These are phyloP conservation scores for Leptinotarsa juncta DNA, from an alignment of 2,888 invertebrate genomes.

Conservation along the genomic window DNA sequence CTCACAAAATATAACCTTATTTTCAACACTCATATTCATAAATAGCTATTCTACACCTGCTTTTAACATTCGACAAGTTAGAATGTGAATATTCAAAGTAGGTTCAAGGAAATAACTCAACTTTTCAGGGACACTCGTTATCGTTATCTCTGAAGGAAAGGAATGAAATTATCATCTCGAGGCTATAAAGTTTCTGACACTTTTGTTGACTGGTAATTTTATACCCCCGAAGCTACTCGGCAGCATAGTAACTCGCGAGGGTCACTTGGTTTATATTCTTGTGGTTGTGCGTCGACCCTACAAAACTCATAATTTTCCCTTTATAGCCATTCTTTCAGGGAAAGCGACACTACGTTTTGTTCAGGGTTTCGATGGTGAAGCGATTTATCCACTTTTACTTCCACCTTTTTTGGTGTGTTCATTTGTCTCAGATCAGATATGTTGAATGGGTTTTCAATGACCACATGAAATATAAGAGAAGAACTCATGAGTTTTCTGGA, in stretches of 20 bases:
- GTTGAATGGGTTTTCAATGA: too few species aligned
- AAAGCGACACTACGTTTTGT: neutral
- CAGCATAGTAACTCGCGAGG: neutral
- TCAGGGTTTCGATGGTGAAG: neutral
- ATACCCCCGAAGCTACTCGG: neutral
- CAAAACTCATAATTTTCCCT: neutral
- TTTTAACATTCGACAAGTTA: too few species aligned
- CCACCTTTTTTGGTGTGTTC: neutral
- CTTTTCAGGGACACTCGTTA: neutral
- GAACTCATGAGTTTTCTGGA: too few species aligned
- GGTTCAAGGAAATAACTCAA: neutral
- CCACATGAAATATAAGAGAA: too few species aligned
- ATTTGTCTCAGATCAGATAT: neutral
- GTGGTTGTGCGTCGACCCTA: constrained; percentile 2
- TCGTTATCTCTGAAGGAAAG: neutral
- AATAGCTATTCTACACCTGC: too few species aligned
- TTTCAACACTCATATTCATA: too few species aligned
- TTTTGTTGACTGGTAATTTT: constrained; percentile 12
- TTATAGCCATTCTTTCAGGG: neutral
- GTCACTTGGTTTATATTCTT: constrained; percentile 12
- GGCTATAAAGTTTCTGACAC: constrained; percentile 7
- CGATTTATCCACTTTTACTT: neutral
- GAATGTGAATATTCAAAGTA: neutral
- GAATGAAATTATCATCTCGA: constrained; percentile 1
- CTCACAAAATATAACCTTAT: too few species aligned